Evolutionary conservation across 2,888 invertebrate species (phyloP), one percentile per base, ranked within the genome.

Genomic region (Synergus laeviventris): DNA sequence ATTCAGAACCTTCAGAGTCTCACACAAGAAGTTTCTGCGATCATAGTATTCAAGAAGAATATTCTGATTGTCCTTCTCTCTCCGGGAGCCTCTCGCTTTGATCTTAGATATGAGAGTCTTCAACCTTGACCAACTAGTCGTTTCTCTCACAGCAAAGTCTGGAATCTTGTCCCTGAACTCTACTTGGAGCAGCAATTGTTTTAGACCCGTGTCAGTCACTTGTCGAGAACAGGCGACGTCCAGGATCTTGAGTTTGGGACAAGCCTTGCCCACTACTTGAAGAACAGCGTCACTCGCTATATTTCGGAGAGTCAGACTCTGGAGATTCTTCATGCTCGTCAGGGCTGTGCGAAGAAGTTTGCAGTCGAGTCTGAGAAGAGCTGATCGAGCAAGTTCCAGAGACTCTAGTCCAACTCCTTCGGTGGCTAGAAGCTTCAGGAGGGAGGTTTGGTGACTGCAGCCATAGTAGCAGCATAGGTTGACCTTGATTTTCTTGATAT

Each of bases 391-490:
- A 38, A 92, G 79, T 76, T 91, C 90, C 36, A 91, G 79, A 2
- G 88, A 89, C 56, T 90, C 89, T 1, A 92, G 77, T 24, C 91
- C 91, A 16, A 83, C 83, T 14, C 91, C 91, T 76, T 91, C 91
- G 0, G 84, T 81, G 0, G 91, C 88, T 14, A 92, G 81, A n/a
- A 91, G 84, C 45, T 89, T 88, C 1, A 92, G 80, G 14, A 92
- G 77, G 1, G 90, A 90, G 2, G 91, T 90, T 81, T 92, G 91
- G 80, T 92, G 91, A 54, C 91, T 91, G 81, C 91, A 92, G 16
- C 91, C 91, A 75, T 91, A 92, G 78, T 91, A 92, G 81, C 91
- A 92, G 82, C 91, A 92, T 1, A 92, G 85, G 78, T 91, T 90
- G 14, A 91, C 89, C 61, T 88, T 86, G 42, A 92, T 84, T 21